Conservation (phyloP, 2,113 vertebrate species). For the Sciurus niger region DNA sequence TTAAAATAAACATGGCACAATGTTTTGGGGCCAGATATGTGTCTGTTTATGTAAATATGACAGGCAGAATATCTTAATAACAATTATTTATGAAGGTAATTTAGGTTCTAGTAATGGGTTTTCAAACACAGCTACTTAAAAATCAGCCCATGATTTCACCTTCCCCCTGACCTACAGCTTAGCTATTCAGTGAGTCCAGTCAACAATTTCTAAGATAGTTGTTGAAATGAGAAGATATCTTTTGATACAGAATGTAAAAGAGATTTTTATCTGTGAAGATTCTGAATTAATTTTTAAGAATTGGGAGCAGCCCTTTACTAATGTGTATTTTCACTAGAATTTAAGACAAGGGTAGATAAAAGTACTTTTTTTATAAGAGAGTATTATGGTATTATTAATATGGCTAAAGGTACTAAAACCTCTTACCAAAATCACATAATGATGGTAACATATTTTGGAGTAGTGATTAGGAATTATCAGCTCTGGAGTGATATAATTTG, state of each 20-base stretch:
- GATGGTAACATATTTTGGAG: not conserved
- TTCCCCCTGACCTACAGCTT: not conserved
- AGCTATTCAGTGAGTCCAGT: not conserved
- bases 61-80: not conserved
- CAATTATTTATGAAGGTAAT: not conserved
- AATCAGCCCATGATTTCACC: slow-evolving; percentile 15
- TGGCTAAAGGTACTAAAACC: not conserved
- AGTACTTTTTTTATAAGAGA: not conserved
- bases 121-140: slow-evolving; percentile 18
- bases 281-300: slow-evolving; percentile 45
- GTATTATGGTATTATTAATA: slow-evolving; percentile 11
- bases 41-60: not conserved
- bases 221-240: slow-evolving; percentile 2
- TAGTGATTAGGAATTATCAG: not conserved
- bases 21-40: not conserved
- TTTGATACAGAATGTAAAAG: not conserved
- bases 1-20: not conserved
- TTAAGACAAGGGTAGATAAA: slow-evolving; percentile 38
- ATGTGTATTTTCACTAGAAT: slow-evolving; percentile 52
- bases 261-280: not conserved
- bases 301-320: not conserved
- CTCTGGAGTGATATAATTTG: not conserved
- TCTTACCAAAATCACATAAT: not conserved
- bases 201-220: not conserved
- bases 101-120: not conserved